A percentile compares a stretch with the other conserved stretches of the same genome.
Conservation (phyloP, 2,888 invertebrate species). For the Tethea ocularis region DNA sequence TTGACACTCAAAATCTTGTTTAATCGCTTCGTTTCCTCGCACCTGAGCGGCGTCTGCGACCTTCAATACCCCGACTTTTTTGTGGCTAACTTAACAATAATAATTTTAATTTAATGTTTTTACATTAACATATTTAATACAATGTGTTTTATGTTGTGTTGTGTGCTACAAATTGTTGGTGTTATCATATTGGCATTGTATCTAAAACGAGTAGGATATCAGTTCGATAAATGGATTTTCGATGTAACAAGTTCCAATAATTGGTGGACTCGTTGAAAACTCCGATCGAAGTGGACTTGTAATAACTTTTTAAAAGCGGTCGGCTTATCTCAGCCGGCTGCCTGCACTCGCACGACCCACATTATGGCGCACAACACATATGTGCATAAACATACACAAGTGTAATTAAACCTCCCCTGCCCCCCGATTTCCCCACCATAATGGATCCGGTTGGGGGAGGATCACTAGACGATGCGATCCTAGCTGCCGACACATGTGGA, state of each 20-base stretch:
- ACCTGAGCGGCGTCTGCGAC: neutral
- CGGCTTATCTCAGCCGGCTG: constrained; percentile 55
- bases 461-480: neutral
- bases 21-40: neutral
- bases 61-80: neutral
- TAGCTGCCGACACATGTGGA: neutral
- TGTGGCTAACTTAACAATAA: too few species aligned
- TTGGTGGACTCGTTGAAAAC: constrained; percentile 6
- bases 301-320: constrained; percentile 54
- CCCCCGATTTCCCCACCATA: constrained; percentile 33
- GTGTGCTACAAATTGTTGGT: too few species aligned
- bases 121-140: too few species aligned
- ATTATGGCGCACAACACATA: constrained; percentile 51
- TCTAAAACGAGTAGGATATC: neutral
- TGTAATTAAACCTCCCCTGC: constrained; percentile 51
- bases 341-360: constrained; percentile 61
- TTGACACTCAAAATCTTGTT: constrained; percentile 1
- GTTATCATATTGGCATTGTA: too few species aligned
- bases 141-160: too few species aligned
- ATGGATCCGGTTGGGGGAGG: constrained; percentile 27
- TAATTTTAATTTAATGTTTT: too few species aligned
- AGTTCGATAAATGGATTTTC: neutral
- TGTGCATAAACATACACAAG: constrained; percentile 51
- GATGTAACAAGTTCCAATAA: neutral
- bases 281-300: constrained; percentile 41